Evolutionary conservation across 2,888 invertebrate genomes (phyloP).

Genomic region (Seira sanloemensis): DNA sequence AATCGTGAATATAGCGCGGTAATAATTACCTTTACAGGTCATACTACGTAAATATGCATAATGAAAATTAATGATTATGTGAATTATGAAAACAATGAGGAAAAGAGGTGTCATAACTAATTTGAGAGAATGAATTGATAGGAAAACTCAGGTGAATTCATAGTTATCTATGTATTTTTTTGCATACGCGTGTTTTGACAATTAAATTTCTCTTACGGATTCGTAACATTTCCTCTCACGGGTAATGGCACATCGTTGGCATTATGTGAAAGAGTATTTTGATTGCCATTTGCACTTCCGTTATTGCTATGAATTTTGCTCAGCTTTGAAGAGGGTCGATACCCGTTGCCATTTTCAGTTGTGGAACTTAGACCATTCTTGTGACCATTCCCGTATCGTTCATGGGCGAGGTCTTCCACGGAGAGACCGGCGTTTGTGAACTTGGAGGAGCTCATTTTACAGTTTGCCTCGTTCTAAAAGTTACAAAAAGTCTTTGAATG

Average conservation of each 20-base stretch:
- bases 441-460: constrained; percentile 67
- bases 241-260: constrained; percentile 23
- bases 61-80: background rate
- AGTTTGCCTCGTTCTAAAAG: background rate
- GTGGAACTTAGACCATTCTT: constrained; percentile 16
- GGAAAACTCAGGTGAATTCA: too few relatives aligned
- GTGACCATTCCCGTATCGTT: background rate
- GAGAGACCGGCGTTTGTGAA: constrained; percentile 60
- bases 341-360: constrained; percentile 39
- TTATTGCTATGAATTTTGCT: constrained; percentile 18
- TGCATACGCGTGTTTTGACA: too few relatives aligned
- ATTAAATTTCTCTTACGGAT: constrained; percentile 51
- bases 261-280: background rate
- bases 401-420: constrained; percentile 20
- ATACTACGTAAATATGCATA: background rate
- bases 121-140: too few relatives aligned
- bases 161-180: too few relatives aligned
- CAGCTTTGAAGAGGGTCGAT: constrained; percentile 25
- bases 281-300: constrained; percentile 1
- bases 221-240: constrained; percentile 24
- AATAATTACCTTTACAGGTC: background rate
- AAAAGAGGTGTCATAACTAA: too few relatives aligned
- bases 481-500: background rate
- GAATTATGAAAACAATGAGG: background rate
- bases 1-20: background rate